Percentiles rank a stretch among this genome's conserved stretches.
phyloP scores from a whole-genome alignment of 2,797 vertebrate genomes.

The Thaleichthys pacificus region DNA sequence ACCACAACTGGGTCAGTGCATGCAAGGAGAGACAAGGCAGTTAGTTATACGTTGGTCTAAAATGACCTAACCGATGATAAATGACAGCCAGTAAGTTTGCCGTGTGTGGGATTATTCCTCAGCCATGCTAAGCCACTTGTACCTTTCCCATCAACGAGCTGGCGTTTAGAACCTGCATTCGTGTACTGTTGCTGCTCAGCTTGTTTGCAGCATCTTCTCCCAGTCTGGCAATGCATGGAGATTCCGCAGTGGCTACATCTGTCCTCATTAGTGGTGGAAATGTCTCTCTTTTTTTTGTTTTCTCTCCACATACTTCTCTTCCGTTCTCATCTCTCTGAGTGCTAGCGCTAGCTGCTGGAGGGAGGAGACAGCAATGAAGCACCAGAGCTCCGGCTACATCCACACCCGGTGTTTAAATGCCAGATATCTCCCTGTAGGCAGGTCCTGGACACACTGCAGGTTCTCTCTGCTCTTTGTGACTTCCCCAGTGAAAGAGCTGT shows the following conservation, averaged over 20 bases:
- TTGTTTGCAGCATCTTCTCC: constrained; percentile 20
- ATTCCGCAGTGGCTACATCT: constrained; percentile 40
- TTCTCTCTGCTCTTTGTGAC: constrained; percentile 28
- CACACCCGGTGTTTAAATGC: constrained; percentile 59
- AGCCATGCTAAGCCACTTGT: constrained; percentile 17
- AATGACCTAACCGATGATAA: constrained; percentile 37
- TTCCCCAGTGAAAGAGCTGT: constrained; percentile 30
- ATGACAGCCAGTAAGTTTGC: constrained; percentile 47
- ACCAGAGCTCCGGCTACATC: constrained; percentile 26
- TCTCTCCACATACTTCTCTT: constrained; percentile 33
- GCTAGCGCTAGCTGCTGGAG: constrained; percentile 4
- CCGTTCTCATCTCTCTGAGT: constrained; percentile 25
- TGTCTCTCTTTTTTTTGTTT: constrained; percentile 57
- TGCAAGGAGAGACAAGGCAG: too few species aligned
- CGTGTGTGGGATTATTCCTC: constrained; percentile 38
- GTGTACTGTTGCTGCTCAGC: constrained; percentile 34
- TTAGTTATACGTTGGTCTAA: too few species aligned
- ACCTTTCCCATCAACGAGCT: constrained; percentile 17
- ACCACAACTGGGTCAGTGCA: too few species aligned
- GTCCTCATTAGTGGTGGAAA: constrained; percentile 64
- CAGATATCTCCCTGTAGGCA: constrained; percentile 43
- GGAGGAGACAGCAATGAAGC: constrained; percentile 30
- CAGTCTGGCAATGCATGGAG: constrained; percentile 29
- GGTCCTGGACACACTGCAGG: constrained; percentile 24
- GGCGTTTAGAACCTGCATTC: constrained; percentile 36